Evolutionary conservation across 2,113 vertebrate species (phyloP).

Genomic region (Pagrus major): DNA sequence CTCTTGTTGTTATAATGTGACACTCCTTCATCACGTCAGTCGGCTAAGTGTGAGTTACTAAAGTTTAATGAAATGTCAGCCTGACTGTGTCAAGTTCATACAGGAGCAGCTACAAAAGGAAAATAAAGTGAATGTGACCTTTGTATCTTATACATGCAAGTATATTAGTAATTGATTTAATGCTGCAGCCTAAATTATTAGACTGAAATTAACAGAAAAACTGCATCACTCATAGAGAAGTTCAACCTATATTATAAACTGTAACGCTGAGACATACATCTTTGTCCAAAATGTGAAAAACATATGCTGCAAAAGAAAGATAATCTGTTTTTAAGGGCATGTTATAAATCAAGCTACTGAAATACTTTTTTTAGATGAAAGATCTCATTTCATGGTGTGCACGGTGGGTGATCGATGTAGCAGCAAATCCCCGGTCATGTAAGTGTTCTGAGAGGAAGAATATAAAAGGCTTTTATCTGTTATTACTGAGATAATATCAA

Average conservation of each 20-base stretch:
- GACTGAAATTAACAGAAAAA: constrained; percentile 84
- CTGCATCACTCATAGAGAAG: constrained; percentile 81
- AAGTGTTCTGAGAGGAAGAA: constrained; percentile 83
- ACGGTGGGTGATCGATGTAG: constrained; percentile 87
- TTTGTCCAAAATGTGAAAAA: constrained; percentile 31
- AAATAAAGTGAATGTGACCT: constrained; percentile 9
- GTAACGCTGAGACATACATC: not conserved
- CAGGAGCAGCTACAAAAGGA: not conserved
- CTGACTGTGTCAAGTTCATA: not conserved
- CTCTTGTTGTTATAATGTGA: constrained; percentile 6
- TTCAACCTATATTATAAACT: not conserved
- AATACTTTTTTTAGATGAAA: constrained; percentile 17
- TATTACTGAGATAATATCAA: constrained; percentile 10
- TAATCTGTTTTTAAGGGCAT: not conserved
- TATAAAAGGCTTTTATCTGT: constrained; percentile 8
- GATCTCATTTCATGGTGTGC: constrained; percentile 83
- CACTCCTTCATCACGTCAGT: not conserved
- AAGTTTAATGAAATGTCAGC: constrained; percentile 24
- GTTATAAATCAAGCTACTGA: not conserved
- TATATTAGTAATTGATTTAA: constrained; percentile 50
- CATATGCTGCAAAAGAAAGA: constrained; percentile 78
- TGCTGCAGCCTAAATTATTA: constrained; percentile 81
- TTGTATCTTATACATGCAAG: constrained; percentile 3
- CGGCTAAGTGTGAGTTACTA: constrained; percentile 4
- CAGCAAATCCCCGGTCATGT: constrained; percentile 86